Evolutionary conservation across 1,140 invertebrate species (phyloP), one percentile per base, ranked within the genome.

Genomic region (Drosophila bifasciata): DNA sequence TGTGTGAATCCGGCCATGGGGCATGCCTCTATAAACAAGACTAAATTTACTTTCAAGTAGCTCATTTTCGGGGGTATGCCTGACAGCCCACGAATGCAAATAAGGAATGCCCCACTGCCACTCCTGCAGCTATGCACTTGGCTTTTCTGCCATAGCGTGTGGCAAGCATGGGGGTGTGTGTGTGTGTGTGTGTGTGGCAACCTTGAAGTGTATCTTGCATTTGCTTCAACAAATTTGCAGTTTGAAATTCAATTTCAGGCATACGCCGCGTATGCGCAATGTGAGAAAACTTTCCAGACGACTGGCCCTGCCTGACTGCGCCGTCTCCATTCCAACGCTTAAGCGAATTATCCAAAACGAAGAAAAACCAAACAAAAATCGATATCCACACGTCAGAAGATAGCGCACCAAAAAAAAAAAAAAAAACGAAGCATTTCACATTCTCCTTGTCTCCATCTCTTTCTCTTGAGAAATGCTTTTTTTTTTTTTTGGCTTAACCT

Each of bases 1-100:
- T 40, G 59, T 51, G 62, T 13, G 11, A 36, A 36, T 36, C 32
- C 11, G 3, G 9, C 11, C 32, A 36, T 36, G 32, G 11, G 32
- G 32, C 11, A 36, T 36, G 32, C 32, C 68, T 85, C 51, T 52
- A 68, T 73, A 80, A 85, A 86, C 72, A 86, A 86, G 62, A 61
- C 70, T 48, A 81, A 85, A 80, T 86, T 55, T 86, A 72, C 77
- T 86, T 60, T 59, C 72, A 85, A 85, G 79, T 59, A 61, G 59
- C 79, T 81, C 74, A 76, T 61, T 76, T 78, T 79, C 48, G 63
- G 61, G 59, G 46, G 17, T 39, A 73, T 77, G 62, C 59, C 68
- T 51, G 62, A 79, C 76, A 80, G 57, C 67, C 72, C 67, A 62
- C 52, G 80, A 69, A 85, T 84, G 81, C 73, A 86, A 85, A 85